phyloP scores from a whole-genome alignment of 2,113 vertebrate species.

The Phylloscopus trochiloides region DNA sequence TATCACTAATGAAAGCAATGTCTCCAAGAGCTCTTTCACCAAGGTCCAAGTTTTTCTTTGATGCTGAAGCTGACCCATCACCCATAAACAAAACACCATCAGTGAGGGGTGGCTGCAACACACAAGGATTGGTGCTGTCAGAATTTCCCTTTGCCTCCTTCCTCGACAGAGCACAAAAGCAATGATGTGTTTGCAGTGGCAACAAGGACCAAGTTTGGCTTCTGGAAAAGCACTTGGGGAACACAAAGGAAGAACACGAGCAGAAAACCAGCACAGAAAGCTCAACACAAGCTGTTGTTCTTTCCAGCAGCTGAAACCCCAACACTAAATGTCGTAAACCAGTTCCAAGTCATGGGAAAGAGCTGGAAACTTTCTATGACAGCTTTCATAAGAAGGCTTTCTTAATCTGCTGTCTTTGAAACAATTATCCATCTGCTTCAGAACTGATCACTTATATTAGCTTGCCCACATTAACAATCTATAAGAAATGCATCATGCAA shows the following conservation, averaged over 20 bases:
- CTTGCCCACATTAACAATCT: neutral
- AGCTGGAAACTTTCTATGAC: neutral
- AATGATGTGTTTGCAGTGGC: neutral
- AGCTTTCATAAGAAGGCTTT: neutral
- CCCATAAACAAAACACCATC: neutral
- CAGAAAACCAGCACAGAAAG: neutral
- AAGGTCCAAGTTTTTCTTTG: neutral
- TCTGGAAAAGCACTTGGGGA: neutral
- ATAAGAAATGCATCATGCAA: neutral
- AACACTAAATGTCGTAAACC: neutral
- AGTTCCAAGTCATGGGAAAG: neutral
- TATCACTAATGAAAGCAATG: neutral
- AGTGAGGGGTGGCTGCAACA: neutral
- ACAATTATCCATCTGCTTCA: neutral
- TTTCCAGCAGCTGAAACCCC: neutral
- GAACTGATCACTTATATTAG: neutral
- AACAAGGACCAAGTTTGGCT: neutral
- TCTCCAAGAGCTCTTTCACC: neutral
- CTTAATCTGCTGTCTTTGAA: neutral
- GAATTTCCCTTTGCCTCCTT: neutral
- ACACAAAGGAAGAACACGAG: neutral
- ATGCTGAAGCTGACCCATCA: neutral
- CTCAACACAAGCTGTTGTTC: neutral
- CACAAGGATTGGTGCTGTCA: neutral
- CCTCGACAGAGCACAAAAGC: neutral